These are phyloP conservation scores for Osmerus eperlanus DNA, from an alignment of 2,113 vertebrate species.

Conservation along the genomic window DNA sequence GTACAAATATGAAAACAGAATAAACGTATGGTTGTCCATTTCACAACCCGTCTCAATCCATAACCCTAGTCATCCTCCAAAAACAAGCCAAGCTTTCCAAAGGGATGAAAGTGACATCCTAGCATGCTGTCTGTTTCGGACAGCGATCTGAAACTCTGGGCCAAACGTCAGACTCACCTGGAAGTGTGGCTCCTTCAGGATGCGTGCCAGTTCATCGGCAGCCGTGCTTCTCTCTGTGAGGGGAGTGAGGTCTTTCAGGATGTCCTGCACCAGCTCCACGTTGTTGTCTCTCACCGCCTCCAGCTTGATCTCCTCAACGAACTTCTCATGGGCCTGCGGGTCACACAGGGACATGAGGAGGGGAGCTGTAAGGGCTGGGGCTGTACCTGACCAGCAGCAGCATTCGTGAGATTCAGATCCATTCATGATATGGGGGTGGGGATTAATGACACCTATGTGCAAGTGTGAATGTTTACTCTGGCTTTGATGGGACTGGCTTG, in stretches of 20 bases:
- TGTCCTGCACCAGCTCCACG: conserved; percentile 92
- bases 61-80: too few species aligned
- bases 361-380: background rate
- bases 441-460: too few species aligned
- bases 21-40: too few species aligned
- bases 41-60: too few species aligned
- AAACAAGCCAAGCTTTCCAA: conserved; percentile 3
- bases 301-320: conserved; percentile 89
- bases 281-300: conserved; percentile 94
- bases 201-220: conserved; percentile 80
- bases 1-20: too few species aligned
- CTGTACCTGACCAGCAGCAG: too few species aligned
- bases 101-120: conserved; percentile 14
- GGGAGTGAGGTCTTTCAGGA: conserved; percentile 84
- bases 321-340: conserved; percentile 82
- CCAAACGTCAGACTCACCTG: conserved; percentile 73
- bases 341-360: background rate
- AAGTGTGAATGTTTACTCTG: too few species aligned
- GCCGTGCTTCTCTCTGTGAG: conserved; percentile 71
- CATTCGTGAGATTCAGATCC: too few species aligned
- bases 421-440: too few species aligned
- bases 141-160: background rate
- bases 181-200: conserved; percentile 93
- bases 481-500: too few species aligned
- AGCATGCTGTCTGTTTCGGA: background rate